Conservation (phyloP, 2,888 invertebrate genomes). For the Molanna angustata region DNA sequence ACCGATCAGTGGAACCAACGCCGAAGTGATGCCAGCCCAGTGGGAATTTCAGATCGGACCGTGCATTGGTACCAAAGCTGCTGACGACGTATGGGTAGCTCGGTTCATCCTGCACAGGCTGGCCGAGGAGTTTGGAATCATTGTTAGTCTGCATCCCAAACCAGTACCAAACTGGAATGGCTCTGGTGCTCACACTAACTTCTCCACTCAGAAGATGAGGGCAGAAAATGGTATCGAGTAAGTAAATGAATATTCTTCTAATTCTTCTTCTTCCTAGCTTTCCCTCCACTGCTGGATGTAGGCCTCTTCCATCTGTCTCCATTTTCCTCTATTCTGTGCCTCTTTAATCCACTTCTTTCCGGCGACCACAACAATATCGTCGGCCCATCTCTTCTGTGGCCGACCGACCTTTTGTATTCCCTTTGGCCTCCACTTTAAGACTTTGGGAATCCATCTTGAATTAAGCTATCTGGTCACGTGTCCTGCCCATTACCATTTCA, state of each 20-base stretch:
- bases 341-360: too few relatives aligned
- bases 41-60: constrained; percentile 92
- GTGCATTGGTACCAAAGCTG: constrained; percentile 75
- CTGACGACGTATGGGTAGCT: constrained; percentile 85
- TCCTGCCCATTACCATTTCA: too few relatives aligned
- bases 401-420: too few relatives aligned
- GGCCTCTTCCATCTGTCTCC: too few relatives aligned
- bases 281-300: too few relatives aligned
- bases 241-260: constrained; percentile 34
- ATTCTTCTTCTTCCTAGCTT: too few relatives aligned
- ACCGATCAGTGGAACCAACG: constrained; percentile 90
- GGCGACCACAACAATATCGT: too few relatives aligned
- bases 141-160: constrained; percentile 68
- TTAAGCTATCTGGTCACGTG: too few relatives aligned
- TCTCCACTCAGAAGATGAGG: constrained; percentile 84
- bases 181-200: constrained; percentile 86
- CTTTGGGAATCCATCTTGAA: too few relatives aligned
- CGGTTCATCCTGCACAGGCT: constrained; percentile 79
- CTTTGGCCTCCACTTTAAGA: too few relatives aligned
- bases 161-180: constrained; percentile 84
- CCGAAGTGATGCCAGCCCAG: constrained; percentile 94
- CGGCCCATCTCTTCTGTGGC: too few relatives aligned
- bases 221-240: constrained; percentile 71
- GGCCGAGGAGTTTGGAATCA: constrained; percentile 80
- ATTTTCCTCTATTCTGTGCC: too few relatives aligned